phyloP scores from a whole-genome alignment of 2,888 invertebrate species.

The Scaptomyza parva region DNA sequence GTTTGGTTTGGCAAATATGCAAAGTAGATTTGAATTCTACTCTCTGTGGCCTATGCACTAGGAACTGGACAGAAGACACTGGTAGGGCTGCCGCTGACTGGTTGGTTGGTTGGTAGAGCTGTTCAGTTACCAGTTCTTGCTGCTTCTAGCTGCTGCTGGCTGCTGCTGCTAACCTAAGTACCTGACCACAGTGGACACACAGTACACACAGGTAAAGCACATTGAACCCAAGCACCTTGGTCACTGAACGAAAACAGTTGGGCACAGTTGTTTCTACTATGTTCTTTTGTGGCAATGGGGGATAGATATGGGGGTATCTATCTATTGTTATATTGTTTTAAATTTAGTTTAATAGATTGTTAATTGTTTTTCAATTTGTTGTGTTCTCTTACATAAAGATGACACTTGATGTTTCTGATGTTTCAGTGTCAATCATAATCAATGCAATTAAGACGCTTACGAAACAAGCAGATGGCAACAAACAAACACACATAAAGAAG shows the following conservation, averaged over 20 bases:
- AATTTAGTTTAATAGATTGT: constrained; percentile 66
- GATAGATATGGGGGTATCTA: constrained; percentile 4
- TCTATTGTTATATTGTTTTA: constrained; percentile 59
- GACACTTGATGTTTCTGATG: constrained; percentile 32
- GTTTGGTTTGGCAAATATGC: constrained; percentile 46
- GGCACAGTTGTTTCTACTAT: not conserved
- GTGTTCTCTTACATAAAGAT: constrained; percentile 50
- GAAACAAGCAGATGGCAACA: constrained; percentile 40
- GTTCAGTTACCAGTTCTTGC: constrained; percentile 52
- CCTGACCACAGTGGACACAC: constrained; percentile 53
- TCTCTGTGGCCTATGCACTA: constrained; percentile 53
- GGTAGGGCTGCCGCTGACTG: constrained; percentile 51
- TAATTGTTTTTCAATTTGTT: constrained; percentile 65
- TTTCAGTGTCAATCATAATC: constrained; percentile 75
- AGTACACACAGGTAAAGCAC: constrained; percentile 78
- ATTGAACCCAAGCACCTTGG: constrained; percentile 68
- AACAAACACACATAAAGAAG: no score
- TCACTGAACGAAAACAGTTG: constrained; percentile 42
- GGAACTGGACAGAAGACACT: constrained; percentile 33
- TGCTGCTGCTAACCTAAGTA: constrained; percentile 45
- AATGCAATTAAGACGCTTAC: constrained; percentile 69
- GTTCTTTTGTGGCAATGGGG: not conserved
- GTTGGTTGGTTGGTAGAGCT: constrained; percentile 8
- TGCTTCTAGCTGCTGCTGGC: constrained; percentile 7
- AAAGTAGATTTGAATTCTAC: constrained; percentile 44